Evolutionary conservation across 2,113 vertebrate species (phyloP), one percentile per base, ranked within the genome.

Genomic region (Chloroceryle aenea): DNA sequence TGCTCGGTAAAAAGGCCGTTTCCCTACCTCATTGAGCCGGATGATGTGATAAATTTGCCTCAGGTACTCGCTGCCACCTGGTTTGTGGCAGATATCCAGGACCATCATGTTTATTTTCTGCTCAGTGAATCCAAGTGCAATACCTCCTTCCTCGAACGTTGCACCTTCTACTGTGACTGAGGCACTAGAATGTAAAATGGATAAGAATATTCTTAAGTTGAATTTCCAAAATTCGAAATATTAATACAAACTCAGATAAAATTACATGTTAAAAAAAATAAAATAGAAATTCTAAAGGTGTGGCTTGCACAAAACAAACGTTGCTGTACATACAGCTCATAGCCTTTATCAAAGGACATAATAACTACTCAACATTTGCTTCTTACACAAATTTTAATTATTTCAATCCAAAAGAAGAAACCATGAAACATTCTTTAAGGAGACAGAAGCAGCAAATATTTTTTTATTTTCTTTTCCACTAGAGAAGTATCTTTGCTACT

Each of bases 31-130:
- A 99, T 99, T 99, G 99, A 99, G 99, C 98, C 96, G 99, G 98
- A 99, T 99, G 99, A 99, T 99, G 98, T 99, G 99, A 99, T 99
- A 99, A 99, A 99, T 99, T 99, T 99, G 99, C 99, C 98, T 98
- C 98, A 99, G 99, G 99, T 99, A 99, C 98, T 98, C 91, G 77
- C 98, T 98, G 98, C 99, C 99, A 99, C 99, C 99, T 99, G 99
- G 99, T 99, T 98, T 98, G 98, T 99, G 99, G 99, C 99, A 99
- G 97, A 99, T 98, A 99, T 99, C 99, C 99, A 99, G 98, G 98
- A 99, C 98, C 98, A 99, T 99, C 98, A 98, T 98, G 98, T 98
- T 98, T 98, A 99, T 99, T 99, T 99, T 99, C 99, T 99, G 99
- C 98, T 99, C 99, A 98, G 99, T 98, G 98, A 98, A 98, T 99